Base-by-base conservation (phyloP, 1,140 invertebrate species). In the Medauroidea extradentata region DNA sequence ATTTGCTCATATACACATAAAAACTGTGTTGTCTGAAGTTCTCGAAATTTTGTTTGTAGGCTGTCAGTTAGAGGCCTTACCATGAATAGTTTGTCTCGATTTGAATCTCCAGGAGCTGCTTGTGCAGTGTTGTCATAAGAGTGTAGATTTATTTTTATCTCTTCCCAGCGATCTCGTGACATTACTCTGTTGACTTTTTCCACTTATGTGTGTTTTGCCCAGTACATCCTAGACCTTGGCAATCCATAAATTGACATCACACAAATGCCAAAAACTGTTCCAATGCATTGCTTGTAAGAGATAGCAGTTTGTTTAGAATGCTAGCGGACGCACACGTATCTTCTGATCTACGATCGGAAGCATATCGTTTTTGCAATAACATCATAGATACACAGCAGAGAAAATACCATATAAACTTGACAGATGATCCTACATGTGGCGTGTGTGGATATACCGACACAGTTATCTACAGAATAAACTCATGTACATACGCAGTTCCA, bases 61-160 rank as follows among this genome's bases (percentile, higher is more conserved):
- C 67, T 58, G 24, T 67, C 64, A 50, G 67, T 50, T 48, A 77
- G 19, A 49, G 70, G 70, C 57, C 68, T 63, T 48, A 75, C 64
- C 67, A 74, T 77, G 62, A 68, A 67, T 8, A 75, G 64, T 63
- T 63, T 60, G 63, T 76, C 73, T 48, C 71, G 63, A 9, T 71
- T 49, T 27, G 65, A 62, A 41, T 66, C 61, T 62, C 63, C 65
- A 25, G 18, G 13, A 46, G 18, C 5, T 21, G n/a, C 4, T 11
- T 21, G 18, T 9, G 3, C n/a, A 46, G 3, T 46, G 53, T 65
- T 70, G 55, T 67, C 49, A 54, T 42, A 46, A 51, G 65, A 16
- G 63, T 63, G 63, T 56, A 71, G 19, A 60, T 54, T 57, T 34
- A 43, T 58, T 51, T 57, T 38, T 3, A 66, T 53, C 3, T 62